Evolutionary conservation across 2,113 vertebrate species (phyloP), one percentile per base, ranked within the genome.

Genomic region (Tylochromis polylepis): DNA sequence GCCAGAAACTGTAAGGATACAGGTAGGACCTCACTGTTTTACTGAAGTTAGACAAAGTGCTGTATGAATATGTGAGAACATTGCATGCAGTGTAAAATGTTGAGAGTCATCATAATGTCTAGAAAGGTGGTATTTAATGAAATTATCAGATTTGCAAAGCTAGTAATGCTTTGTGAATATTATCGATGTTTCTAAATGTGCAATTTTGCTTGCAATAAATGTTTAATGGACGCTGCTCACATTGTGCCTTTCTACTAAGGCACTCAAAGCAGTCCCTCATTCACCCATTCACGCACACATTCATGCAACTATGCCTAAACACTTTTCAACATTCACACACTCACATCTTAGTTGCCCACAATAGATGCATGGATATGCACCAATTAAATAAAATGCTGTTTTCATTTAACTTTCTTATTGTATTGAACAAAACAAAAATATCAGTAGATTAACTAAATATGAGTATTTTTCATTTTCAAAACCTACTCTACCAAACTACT

Each of bases 21-120:
- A 97, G 97, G 97, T 97, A 91, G 16, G n/a, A 65, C n/a, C 9
- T 22, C 38, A 8, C 8, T 46, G 3, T 55, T 70, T 51, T 72
- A 27, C 38, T 67, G 60, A 27, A 46, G 8, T 51, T 18, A 0
- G 67, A 46, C 41, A 51, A 51, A 51, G 15, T 18, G 15, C 15
- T 51, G 16, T 18, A 46, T 72, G 15, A 12, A 34, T 14, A 12
- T 34, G 18, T 0, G 11, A 77, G 43, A 0, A 0, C 3, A 20
- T n/a, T 16, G 27, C 43, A 51, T 31, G 6, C 7, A 77, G 70
- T 49, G 41, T 49, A 75, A 75, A 31, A 29, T 77, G 24, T 12
- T 77, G 10, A 31, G 10, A 56, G 16, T 20, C 1, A 7, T 51
- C 43, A 29, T 18, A 75, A 75, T 12, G 9, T 49, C 24, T 49